These are phyloP conservation scores for Bombus haemorrhoidalis DNA, from an alignment of 1,140 invertebrate species.

Conservation along the genomic window DNA sequence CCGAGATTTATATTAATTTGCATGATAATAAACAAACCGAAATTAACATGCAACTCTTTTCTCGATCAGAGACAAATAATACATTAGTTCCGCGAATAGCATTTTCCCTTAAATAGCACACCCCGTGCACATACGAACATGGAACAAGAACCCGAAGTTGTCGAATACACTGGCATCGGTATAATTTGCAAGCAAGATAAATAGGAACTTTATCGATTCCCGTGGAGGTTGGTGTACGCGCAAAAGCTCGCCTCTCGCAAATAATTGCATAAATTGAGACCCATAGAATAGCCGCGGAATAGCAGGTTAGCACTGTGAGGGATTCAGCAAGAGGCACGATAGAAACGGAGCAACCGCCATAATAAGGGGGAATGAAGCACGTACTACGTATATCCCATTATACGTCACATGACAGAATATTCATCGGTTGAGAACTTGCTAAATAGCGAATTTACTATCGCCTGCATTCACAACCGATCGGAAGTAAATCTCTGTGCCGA, in stretches of 20 bases:
- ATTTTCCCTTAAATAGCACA: neutral
- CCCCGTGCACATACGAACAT: neutral
- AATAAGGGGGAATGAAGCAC: constrained; percentile 55
- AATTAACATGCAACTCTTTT: neutral
- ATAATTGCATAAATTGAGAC: constrained; percentile 65
- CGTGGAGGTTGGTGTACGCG: constrained; percentile 10
- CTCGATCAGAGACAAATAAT: neutral
- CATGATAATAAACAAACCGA: neutral
- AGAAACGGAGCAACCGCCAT: constrained; percentile 45
- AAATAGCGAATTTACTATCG: constrained; percentile 63
- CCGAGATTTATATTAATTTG: neutral
- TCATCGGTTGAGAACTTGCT: constrained; percentile 64
- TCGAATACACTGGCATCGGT: constrained; percentile 21
- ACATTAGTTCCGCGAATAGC: neutral
- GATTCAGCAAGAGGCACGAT: constrained; percentile 40
- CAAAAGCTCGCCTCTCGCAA: constrained; percentile 42
- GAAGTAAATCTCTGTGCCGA: constrained; percentile 25
- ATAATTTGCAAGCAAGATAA: constrained; percentile 46
- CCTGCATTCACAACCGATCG: constrained; percentile 46
- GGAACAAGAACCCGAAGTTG: constrained; percentile 14
- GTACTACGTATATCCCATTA: constrained; percentile 54
- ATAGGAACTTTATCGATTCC: constrained; percentile 51
- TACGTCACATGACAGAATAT: constrained; percentile 58
- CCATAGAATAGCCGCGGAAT: constrained; percentile 49
- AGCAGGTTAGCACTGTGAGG: constrained; percentile 47